A percentile compares a stretch with the other conserved stretches of the same genome.
These are phyloP conservation scores for Sandelia bainsii DNA, from an alignment of 2,797 vertebrate species.

Conservation along the genomic window DNA sequence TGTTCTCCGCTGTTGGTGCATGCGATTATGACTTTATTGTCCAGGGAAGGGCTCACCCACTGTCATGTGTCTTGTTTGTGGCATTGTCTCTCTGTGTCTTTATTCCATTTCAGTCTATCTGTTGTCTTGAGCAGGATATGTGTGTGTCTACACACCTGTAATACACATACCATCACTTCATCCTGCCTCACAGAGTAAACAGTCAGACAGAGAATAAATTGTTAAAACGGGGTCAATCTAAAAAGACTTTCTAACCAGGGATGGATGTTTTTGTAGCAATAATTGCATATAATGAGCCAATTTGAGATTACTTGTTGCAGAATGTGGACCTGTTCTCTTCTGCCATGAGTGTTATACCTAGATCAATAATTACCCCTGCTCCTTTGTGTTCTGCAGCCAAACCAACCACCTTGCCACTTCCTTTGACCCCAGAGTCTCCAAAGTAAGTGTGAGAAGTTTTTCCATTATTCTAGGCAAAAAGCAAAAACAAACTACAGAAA, in stretches of 20 bases:
- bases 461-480: slow-evolving; percentile 87
- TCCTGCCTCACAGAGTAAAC: slow-evolving; percentile 86
- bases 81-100: slow-evolving; percentile 74
- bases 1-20: slow-evolving; percentile 86
- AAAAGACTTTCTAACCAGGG: slow-evolving; percentile 73
- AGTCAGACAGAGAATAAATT: slow-evolving; percentile 71
- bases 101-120: slow-evolving; percentile 69
- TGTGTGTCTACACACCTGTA: slow-evolving; percentile 73
- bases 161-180: slow-evolving; percentile 82
- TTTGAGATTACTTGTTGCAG: slow-evolving; percentile 82
- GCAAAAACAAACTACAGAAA: slow-evolving; percentile 62
- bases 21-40: slow-evolving; percentile 81
- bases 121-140: slow-evolving; percentile 66
- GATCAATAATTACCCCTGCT: slow-evolving; percentile 90
- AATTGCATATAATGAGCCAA: slow-evolving; percentile 77
- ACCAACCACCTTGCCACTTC: slow-evolving; percentile 99
- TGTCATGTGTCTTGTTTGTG: slow-evolving; percentile 83
- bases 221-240: slow-evolving; percentile 82
- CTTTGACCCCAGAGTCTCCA: slow-evolving; percentile 99
- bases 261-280: slow-evolving; percentile 78
- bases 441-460: slow-evolving; percentile 99
- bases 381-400: slow-evolving; percentile 95
- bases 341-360: slow-evolving; percentile 81
- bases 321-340: slow-evolving; percentile 85
- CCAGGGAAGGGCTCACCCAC: slow-evolving; percentile 78